Base-by-base conservation (phyloP, 2,888 invertebrate genomes). In the Brenthis ino region DNA sequence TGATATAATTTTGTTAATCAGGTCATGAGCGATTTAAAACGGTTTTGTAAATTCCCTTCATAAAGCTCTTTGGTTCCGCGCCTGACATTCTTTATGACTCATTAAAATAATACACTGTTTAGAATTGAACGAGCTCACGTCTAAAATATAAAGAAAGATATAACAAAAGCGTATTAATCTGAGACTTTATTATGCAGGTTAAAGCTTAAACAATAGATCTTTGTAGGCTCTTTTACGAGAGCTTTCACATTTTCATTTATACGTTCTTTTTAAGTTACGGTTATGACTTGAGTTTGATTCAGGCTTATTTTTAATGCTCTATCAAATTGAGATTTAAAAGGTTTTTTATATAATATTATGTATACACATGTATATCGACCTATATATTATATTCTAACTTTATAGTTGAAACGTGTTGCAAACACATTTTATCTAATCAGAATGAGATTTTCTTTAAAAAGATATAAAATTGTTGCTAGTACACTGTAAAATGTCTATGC, bases 21-120 rank as follows among this genome's bases (percentile, higher is more conserved):
- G 89, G 89, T 88, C 89, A 89, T 77, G 84, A 83, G 79, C 82
- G 79, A 77, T 79, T 83, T 83, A 77, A 82, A 86, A 82, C 80
- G 81, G 81, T 82, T 20, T 79, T 80, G 81, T 79, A 77, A 84
- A 84, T 82, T 80, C 75, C 74, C 77, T 76, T 77, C 77, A 74
- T 80, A 71, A 79, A 78, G 76, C 75, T 77, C 72, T 76, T 72
- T 70, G 70, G 77, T 82, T 80, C 74, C 74, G 73, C 69, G 70
- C 74, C 77, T 78, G 77, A 79, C 77, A 76, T 77, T 64, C 68
- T 88, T 87, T 85, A 89, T 82, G 83, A 79, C 71, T 81, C 85
- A 82, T 90, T 86, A 88, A 89, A 85, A 79, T 83, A 81, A 84
- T 81, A 82, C 78, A 79, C 77, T 79, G 84, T 79, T 79, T 74